phyloP scores from a whole-genome alignment of 2,113 vertebrate genomes.

The Calidris pugnax region DNA sequence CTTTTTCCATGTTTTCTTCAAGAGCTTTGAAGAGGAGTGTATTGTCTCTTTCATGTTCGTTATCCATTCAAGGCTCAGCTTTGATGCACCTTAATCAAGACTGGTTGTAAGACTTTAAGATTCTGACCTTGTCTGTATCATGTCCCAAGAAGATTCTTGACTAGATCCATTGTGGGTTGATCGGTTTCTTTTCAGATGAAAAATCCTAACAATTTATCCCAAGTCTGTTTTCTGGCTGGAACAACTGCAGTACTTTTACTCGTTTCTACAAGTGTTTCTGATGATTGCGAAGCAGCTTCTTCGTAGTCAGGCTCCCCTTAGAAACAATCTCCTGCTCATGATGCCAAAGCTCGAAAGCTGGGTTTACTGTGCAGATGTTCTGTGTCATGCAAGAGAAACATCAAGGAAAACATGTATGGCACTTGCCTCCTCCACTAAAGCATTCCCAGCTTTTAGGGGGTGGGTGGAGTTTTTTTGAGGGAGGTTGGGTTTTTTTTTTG shows the following conservation, averaged over 20 bases:
- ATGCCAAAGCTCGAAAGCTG: neutral
- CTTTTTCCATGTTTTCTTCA: neutral
- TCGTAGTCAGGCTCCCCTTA: neutral
- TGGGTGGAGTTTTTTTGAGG: fast-evolving
- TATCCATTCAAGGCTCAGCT: neutral
- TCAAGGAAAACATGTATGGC: neutral
- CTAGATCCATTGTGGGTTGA: neutral
- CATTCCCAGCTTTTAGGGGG: neutral
- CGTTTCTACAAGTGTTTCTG: neutral
- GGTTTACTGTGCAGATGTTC: neutral
- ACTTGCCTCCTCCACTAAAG: neutral
- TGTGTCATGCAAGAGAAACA: neutral
- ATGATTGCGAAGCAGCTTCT: neutral
- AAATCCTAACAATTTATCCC: neutral
- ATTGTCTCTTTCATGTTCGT: neutral
- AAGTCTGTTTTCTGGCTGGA: neutral
- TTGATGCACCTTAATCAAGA: neutral
- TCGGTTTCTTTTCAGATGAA: neutral
- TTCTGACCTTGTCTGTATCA: neutral
- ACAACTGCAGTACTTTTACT: neutral
- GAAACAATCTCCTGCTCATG: neutral
- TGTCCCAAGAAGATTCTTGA: neutral
- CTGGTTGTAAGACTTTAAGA: neutral
- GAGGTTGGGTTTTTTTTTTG: neutral
- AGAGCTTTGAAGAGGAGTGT: neutral